phyloP scores from a whole-genome alignment of 2,888 invertebrate genomes.

The Argyra leucocephala region DNA sequence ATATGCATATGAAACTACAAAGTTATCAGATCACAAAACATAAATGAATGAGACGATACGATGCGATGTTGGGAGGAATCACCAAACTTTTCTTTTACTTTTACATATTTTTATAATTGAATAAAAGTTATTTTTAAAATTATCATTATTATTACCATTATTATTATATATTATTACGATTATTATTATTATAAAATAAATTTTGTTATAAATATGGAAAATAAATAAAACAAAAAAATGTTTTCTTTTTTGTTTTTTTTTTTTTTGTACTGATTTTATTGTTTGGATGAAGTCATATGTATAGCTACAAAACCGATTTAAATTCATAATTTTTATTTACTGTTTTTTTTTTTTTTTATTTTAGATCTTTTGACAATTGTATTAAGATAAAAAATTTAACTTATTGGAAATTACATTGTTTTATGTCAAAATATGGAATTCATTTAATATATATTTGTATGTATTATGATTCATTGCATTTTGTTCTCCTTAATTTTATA shows the following conservation, averaged over 20 bases:
- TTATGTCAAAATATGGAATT: too few relatives aligned
- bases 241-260: too few relatives aligned
- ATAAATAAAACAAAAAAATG: neutral
- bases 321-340: too few relatives aligned
- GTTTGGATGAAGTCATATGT: neutral
- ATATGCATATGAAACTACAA: neutral
- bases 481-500: too few relatives aligned
- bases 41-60: neutral
- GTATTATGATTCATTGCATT: too few relatives aligned
- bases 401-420: neutral
- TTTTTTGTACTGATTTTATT: too few relatives aligned
- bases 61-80: neutral
- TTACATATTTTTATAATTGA: too few relatives aligned
- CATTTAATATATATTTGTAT: too few relatives aligned
- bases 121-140: too few relatives aligned
- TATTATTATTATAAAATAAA: too few relatives aligned
- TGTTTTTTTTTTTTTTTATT: too few relatives aligned
- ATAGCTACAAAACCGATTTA: too few relatives aligned
- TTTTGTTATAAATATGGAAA: conserved; percentile 6
- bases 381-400: neutral
- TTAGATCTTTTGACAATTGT: neutral
- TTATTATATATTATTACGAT: neutral
- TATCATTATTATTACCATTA: neutral
- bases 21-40: neutral
- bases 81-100: neutral